Conservation (phyloP, 2,113 vertebrate genomes). For the Pelecanus crispus region DNA sequence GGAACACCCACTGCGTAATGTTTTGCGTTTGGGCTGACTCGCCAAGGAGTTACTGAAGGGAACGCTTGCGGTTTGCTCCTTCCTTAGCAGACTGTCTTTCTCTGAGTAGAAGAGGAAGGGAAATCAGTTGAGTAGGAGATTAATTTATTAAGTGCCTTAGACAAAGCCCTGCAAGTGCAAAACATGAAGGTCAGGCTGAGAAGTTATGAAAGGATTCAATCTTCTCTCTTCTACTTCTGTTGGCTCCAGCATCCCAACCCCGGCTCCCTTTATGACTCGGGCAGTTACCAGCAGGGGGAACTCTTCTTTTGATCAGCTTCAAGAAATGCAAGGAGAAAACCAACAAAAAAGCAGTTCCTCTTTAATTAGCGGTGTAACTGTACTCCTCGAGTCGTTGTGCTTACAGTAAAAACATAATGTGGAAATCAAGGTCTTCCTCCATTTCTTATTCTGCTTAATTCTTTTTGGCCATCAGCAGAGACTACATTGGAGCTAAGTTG, state of each 20-base stretch:
- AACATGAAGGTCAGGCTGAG: neutral
- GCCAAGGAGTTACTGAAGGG: neutral
- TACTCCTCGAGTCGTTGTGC: neutral
- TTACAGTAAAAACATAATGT: neutral
- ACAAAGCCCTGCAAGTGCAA: neutral
- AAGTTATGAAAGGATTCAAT: fast-evolving
- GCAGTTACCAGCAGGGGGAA: constrained; percentile 35
- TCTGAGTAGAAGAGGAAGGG: neutral
- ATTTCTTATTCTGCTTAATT: fast-evolving
- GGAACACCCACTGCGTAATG: fast-evolving
- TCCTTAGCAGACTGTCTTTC: neutral
- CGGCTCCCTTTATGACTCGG: fast-evolving
- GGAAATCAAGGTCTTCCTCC: neutral
- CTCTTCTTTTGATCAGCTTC: neutral
- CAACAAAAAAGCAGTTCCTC: neutral
- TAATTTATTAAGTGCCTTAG: neutral
- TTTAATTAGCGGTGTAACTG: neutral
- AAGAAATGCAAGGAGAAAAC: neutral
- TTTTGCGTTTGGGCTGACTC: neutral
- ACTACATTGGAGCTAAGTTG: fast-evolving
- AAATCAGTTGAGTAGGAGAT: neutral
- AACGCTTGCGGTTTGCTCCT: neutral
- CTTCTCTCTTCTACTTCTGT: too few species aligned
- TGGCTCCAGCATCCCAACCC: neutral
- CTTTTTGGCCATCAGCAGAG: neutral